Evolutionary conservation across 2,888 invertebrate species (phyloP).

Genomic region (Macroteleia sp.): DNA sequence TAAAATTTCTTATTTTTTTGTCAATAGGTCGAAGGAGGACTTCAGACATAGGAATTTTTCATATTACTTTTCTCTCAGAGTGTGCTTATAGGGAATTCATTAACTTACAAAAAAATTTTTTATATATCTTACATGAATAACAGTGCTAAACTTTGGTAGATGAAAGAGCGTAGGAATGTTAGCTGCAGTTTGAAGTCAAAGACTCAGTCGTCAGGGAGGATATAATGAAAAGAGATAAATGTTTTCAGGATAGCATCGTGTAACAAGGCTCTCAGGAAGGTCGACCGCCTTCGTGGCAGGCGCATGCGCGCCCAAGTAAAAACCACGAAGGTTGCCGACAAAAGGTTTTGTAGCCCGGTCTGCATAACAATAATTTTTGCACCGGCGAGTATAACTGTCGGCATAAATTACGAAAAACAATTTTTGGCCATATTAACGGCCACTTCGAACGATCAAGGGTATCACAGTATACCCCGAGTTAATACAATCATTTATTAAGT

Average conservation of each 20-base stretch:
- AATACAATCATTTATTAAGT: constrained; percentile 40
- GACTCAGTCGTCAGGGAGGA: constrained; percentile 52
- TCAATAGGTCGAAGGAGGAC: too few relatives aligned
- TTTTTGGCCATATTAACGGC: constrained; percentile 35
- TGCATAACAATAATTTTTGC: constrained; percentile 59
- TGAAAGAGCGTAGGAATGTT: constrained; percentile 19
- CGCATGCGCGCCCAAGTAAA: constrained; percentile 65
- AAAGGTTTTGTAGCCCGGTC: constrained; percentile 59
- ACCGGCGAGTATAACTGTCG: constrained; percentile 47
- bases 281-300: constrained; percentile 73
- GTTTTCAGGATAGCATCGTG: constrained; percentile 77
- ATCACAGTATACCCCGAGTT: constrained; percentile 26
- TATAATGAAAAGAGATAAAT: constrained; percentile 65
- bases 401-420: constrained; percentile 46
- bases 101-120: too few relatives aligned
- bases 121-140: too few relatives aligned
- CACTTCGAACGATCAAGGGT: constrained; percentile 12
- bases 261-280: constrained; percentile 80
- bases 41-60: too few relatives aligned
- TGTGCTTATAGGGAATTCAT: too few relatives aligned
- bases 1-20: too few relatives aligned
- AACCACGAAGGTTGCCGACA: constrained; percentile 51
- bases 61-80: too few relatives aligned
- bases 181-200: constrained; percentile 47
- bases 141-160: too few relatives aligned